Evolutionary conservation across 2,797 vertebrate species (phyloP).

Genomic region (Notamacropus eugenii): DNA sequence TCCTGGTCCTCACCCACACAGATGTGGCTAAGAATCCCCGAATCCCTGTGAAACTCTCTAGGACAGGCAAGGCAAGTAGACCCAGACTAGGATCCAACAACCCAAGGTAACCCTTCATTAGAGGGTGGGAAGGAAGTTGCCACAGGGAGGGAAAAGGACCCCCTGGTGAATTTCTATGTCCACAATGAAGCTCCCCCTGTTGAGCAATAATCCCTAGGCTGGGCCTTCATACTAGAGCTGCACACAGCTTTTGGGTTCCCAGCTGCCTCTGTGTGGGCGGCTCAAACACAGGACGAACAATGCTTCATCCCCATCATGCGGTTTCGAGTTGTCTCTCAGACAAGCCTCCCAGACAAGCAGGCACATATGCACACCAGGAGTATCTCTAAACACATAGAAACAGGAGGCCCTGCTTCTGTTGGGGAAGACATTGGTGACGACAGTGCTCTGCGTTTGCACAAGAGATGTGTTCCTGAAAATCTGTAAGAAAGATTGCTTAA

Average conservation of each 20-base stretch:
- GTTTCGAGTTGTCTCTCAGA: not conserved
- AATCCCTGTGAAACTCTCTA: not conserved
- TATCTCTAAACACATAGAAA: slow-evolving; percentile 14
- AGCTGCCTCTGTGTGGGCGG: not conserved
- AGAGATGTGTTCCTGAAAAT: slow-evolving; percentile 1
- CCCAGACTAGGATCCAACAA: not conserved
- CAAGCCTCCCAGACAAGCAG: not conserved
- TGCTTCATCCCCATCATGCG: not conserved
- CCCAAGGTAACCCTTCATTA: slow-evolving; percentile 20
- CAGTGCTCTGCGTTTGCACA: not conserved
- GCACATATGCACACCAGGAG: not conserved
- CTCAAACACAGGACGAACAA: slow-evolving; percentile 32
- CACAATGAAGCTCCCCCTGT: not conserved
- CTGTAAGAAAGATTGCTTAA: not conserved
- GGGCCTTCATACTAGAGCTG: not conserved
- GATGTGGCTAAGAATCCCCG: not conserved
- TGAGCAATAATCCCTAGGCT: not conserved
- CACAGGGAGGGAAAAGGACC: not conserved
- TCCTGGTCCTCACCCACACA: not conserved
- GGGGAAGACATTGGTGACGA: not conserved
- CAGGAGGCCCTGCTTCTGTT: slow-evolving; percentile 1
- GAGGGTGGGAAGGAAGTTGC: not conserved
- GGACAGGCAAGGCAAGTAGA: not conserved
- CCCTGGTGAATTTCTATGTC: not conserved
- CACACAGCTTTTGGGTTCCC: not conserved